Conservation (phyloP, 1,140 invertebrate species). For the Neuroterus valhalla region DNA sequence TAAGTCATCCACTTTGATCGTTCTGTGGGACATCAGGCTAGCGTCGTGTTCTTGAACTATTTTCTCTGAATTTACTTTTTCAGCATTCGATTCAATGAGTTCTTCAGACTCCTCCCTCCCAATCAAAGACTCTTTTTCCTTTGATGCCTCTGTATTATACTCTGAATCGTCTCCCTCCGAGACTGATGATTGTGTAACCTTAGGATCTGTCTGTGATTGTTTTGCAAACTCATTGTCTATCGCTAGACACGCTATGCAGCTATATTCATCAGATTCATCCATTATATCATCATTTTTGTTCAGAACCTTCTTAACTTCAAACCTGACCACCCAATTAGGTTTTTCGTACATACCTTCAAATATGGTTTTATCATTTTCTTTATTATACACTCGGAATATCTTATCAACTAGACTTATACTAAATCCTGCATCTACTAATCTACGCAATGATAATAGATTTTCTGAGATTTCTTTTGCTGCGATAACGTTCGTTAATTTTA, state of each 20-base stretch:
- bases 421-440: no score
- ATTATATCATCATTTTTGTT: no score
- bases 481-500: conserved; percentile 49
- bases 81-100: no score
- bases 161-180: conserved; percentile 38
- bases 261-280: conserved; percentile 34
- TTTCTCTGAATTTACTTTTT: conserved; percentile 14
- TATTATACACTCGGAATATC: conserved; percentile 39
- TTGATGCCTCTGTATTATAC: no score
- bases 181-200: conserved; percentile 7
- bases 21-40: no score
- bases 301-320: no score
- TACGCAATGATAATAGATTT: conserved; percentile 41
- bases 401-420: conserved; percentile 45
- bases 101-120: no score
- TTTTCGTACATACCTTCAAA: no score
- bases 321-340: no score
- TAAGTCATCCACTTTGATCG: no score
- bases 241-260: no score
- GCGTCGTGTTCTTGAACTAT: neutral
- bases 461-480: conserved; percentile 49
- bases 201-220: conserved; percentile 36
- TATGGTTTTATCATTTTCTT: conserved; percentile 15
- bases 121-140: conserved; percentile 42
- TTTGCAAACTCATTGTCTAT: no score